Base-by-base conservation (phyloP, 1,140 invertebrate genomes). In the Drosophila yakuba region DNA sequence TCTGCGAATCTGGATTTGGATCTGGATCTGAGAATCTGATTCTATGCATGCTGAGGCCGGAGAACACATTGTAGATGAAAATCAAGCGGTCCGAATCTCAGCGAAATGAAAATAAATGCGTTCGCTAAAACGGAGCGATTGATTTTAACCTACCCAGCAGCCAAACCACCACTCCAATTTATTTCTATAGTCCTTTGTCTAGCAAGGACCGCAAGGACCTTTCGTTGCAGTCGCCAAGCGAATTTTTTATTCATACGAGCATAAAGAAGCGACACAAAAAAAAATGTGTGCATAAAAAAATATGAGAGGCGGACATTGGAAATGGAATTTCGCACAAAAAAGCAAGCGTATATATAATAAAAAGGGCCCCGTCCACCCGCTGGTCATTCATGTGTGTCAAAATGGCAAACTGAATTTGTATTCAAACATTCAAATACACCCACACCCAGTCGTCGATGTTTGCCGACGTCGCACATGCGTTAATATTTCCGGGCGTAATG, bases 351-450 rank as follows among this genome's bases (percentile, higher is more conserved):
- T 32, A 32, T 32, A 32, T 20, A 57, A 41, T 23, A 38, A 38
- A 35, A 39, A 45, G 43, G 47, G 41, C 60, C 64, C 47, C 66
- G 68, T 68, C 48, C 78, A 69, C 73, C 74, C 44, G 84, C 76
- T 89, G 84, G 80, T 74, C 84, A 89, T 89, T 89, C 84, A 89
- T 89, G 84, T 89, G 84, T 89, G 84, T 84, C 84, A 89, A 89
- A 89, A 89, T 89, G 77, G 84, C 84, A 88, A 88, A 88, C 80
- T 80, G 84, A 88, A 88, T 86, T 85, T 72, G 83, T 86, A 86
- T 86, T 86, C 84, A 88, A 88, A 86, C 82, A 86, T 86, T 86
- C 82, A 86, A 81, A 86, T 71, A 51, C 45, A 47, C 57, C 62
- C 66, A 55, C 60, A 54, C 44, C 52, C 59, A 38, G 25, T 20